Evolutionary conservation across 2,888 invertebrate species (phyloP), one percentile per base, ranked within the genome.

Genomic region (Mythimna albipuncta): DNA sequence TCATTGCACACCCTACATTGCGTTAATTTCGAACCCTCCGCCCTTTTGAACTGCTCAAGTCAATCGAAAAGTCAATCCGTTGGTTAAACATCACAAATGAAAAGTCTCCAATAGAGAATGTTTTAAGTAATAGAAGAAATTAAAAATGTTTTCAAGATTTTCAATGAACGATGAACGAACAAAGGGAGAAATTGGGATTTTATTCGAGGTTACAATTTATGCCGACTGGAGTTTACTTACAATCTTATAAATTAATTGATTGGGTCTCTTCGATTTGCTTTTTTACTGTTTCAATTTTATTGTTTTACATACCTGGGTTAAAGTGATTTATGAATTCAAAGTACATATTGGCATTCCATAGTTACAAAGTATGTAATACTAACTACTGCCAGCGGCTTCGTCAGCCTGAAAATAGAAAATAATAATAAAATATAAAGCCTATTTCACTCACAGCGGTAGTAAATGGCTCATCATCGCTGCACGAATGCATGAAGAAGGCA

Each of bases 1-100:
- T 90, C 92, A 92, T 89, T 92, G 95, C 94, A 93, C 95, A 93
- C 95, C 94, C 94, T 90, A 91, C 92, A 90, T 90, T 91, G 93
- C 93, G 93, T 94, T 96, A 95, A 95, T 96, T 95, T 90, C 81
- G 88, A 87, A 86, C 92, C 94, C 95, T 91, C 87, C 82, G 90
- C 92, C 91, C 94, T 95, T 95, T 96, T 96, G 96, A 96, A 93
- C 93, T 90, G 92, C 93, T 94, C 95, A 93, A 95, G 93, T 95
- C 95, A 95, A 94, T 94, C 95, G 95, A 93, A 93, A 96, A 95
- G 94, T 93, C 94, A 94, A 95, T 94, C 93, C 94, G 93, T 94
- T 93, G 94, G 95, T 95, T 95, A 95, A 95, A 95, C 95, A 95
- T 94, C 91, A 92, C 91, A 94, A 95, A 95, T 94, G 95, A 94